Evolutionary conservation across 2,888 invertebrate species (phyloP), one percentile per base, ranked within the genome.

Genomic region (Augiades crinisus): DNA sequence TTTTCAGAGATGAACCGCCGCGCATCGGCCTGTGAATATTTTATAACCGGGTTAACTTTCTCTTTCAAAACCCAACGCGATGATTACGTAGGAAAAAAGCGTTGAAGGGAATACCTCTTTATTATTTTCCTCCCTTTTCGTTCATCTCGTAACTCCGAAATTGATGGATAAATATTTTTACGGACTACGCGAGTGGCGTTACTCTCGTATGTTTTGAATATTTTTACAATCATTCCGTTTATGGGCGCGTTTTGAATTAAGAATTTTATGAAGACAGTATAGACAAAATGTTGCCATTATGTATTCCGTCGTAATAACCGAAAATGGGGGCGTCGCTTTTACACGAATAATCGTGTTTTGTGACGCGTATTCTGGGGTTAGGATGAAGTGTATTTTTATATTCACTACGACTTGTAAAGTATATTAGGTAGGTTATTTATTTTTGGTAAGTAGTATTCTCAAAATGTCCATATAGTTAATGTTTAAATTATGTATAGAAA

Each of bases 161-260:
- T 64, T 62, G 59, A 61, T 56, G 59, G 56, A 58, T 56, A 60
- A 60, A 62, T 62, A 62, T 63, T 63, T 61, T 62, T 64, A 64
- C 52, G 56, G 56, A 57, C 57, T 57, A 44, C 45, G 43, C 49
- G 49, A 34, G 40, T 53, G 55, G 57, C 40, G 55, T 19, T 30
- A 8, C 16, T 40, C 55, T 60, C 57, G 57, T 55, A 53, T 58
- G 57, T 60, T 56, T 56, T 57, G 52, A 57, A 55, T 57, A 47
- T 57, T 56, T 56, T 61, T 54, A 49, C 49, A 49, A 49, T 49
- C 40, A 49, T 49, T 41, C 16, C 41, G 41, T 40, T 49, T 49
- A 49, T 41, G 41, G 41, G 21, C 40, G 50, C 36, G 50, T 50
- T 50, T 43, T 43, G 50, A 50, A 50, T 50, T 50, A 50, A 50